These are phyloP conservation scores for Vulpes vulpes DNA, from an alignment of 2,113 vertebrate species.

Conservation along the genomic window DNA sequence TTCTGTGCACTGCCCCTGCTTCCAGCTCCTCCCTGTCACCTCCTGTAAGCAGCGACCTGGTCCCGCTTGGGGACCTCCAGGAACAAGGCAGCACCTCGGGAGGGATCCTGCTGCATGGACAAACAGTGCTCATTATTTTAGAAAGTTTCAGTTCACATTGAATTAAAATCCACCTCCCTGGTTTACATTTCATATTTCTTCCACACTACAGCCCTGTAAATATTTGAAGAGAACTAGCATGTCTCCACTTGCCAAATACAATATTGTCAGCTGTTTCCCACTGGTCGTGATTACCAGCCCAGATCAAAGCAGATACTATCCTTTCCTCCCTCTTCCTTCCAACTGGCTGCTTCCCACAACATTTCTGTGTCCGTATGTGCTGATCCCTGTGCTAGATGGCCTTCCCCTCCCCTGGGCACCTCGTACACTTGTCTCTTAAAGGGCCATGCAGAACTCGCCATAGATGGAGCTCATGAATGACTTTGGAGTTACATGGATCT, in stretches of 20 bases:
- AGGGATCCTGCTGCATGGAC: background rate
- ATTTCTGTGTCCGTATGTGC: conserved; percentile 1
- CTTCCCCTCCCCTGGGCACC: background rate
- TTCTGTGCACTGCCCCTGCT: accelerated
- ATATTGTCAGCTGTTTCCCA: conserved; percentile 11
- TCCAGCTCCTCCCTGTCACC: background rate
- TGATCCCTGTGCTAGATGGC: background rate
- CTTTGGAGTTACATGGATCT: background rate
- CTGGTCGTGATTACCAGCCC: background rate
- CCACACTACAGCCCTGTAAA: background rate
- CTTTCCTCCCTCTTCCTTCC: background rate
- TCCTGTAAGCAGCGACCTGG: background rate
- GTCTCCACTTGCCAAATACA: conserved; percentile 41
- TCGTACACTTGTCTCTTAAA: background rate
- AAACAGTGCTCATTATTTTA: background rate
- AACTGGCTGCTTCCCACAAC: background rate
- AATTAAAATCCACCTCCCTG: conserved; percentile 23
- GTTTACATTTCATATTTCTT: background rate
- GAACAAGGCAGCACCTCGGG: background rate
- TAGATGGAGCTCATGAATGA: background rate
- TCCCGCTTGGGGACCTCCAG: background rate
- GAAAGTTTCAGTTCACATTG: background rate
- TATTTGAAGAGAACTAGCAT: conserved; percentile 13
- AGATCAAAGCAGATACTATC: background rate
- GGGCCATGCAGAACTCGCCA: background rate